phyloP scores from a whole-genome alignment of 2,797 vertebrate genomes.

The Gallinago solitaria region DNA sequence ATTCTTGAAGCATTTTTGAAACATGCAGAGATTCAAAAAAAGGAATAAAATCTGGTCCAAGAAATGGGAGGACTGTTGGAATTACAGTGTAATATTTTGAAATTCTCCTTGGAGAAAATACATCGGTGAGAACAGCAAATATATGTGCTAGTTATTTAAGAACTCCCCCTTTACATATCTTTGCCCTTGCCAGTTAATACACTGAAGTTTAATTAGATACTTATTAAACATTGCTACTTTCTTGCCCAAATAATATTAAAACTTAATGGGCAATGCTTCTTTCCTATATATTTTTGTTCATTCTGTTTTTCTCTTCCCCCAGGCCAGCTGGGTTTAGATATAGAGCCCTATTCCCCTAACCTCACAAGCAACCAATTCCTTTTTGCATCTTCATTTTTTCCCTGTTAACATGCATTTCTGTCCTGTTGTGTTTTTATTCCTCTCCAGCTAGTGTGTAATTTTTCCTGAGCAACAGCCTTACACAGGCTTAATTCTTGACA shows the following conservation, averaged over 20 bases:
- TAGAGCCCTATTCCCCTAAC: not conserved
- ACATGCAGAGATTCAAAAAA: constrained; percentile 11
- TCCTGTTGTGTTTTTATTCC: constrained; percentile 25
- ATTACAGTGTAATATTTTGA: not conserved
- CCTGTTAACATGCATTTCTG: not conserved
- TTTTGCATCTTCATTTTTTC: not conserved
- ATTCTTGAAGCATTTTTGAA: constrained; percentile 33
- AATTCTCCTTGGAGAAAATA: constrained; percentile 34
- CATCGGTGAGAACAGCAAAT: not conserved
- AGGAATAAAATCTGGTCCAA: constrained; percentile 2
- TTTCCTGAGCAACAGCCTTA: constrained; percentile 2
- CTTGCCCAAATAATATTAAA: constrained; percentile 31
- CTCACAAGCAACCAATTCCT: not conserved
- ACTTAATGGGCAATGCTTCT: constrained; percentile 15
- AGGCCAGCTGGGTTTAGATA: constrained; percentile 11
- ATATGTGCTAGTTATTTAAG: constrained; percentile 4
- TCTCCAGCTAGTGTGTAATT: not conserved
- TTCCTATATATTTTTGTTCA: constrained; percentile 29
- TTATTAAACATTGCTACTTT: constrained; percentile 12
- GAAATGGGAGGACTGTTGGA: constrained; percentile 1
- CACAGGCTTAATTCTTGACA: not conserved
- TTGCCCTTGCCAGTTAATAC: not conserved
- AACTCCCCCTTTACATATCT: not conserved
- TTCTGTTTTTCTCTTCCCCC: constrained; percentile 11
- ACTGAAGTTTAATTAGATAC: constrained; percentile 32